Evolutionary conservation across 1,140 invertebrate species (phyloP), one percentile per base, ranked within the genome.

Genomic region (Aphidius ervi): DNA sequence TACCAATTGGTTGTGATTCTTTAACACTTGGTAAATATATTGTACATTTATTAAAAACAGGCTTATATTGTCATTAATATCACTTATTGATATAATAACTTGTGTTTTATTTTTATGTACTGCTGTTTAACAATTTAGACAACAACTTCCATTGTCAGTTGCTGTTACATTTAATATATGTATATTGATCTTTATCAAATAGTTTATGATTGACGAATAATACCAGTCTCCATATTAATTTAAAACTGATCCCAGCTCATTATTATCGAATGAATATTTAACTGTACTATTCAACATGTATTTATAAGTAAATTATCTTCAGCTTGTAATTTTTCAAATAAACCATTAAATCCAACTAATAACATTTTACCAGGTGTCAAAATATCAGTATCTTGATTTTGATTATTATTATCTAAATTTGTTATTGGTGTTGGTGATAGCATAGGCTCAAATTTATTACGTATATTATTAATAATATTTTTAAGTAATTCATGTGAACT

Each of bases 201-300:
- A 3, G 1, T 23, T 23, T 23, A 23, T 23, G 23, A 23, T 23
- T 23, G 76, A 61, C 94, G 86, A 67, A 97, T 97, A 1, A 97
- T 93, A 67, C 94, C 94, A 46, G 94, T 97, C 59, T 95, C 94
- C 75, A 95, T 92, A 79, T 97, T 94, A 63, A 97, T 97, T 1
- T 94, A 91, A 76, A 97, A 97, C 71, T 96, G 23, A n/a, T n/a
- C 3, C 23, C 23, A 23, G 93, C 49, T 88, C 90, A 9, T 92
- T 92, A 4, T 93, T 93, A 10, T 95, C 93, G 75, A 97, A 97
- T 23, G 93, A 92, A 74, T 96, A 97, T 8, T 92, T 81, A 0
- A 97, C n/a, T n/a, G n/a, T n/a, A n/a, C n/a, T n/a, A n/a, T n/a
- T n/a, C n/a, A n/a, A n/a, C n/a, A 67, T 16, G 81, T 81, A 53